These are phyloP conservation scores for Leptestheria dahalacensis DNA, from an alignment of 1,140 invertebrate species.

Conservation along the genomic window DNA sequence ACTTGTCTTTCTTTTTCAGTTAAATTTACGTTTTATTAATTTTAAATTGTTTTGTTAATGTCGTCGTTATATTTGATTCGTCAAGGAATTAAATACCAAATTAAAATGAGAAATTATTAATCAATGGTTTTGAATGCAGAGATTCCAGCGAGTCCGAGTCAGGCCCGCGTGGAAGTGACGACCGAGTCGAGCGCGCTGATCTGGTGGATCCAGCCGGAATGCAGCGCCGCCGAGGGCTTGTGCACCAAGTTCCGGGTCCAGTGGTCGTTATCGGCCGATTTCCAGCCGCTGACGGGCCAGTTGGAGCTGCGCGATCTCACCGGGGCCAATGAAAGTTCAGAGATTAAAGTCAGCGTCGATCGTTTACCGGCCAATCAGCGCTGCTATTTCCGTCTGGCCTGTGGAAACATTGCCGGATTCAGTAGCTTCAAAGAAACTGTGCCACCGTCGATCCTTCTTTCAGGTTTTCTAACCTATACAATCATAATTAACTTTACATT, in stretches of 20 bases:
- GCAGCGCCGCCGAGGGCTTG: conserved; percentile 37
- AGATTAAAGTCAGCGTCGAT: conserved; percentile 37
- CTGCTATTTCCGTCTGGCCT: conserved; percentile 70
- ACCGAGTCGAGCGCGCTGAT: conserved; percentile 26
- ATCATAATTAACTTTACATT: too few species aligned
- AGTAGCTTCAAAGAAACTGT: conserved; percentile 55
- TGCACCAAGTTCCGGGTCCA: conserved; percentile 42
- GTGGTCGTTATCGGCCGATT: conserved; percentile 64
- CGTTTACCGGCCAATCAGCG: conserved; percentile 56
- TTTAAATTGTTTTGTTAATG: too few species aligned
- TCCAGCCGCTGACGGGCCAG: conserved; percentile 56
- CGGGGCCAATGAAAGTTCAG: conserved; percentile 26
- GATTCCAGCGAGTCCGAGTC: conserved; percentile 16
- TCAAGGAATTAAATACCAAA: not conserved
- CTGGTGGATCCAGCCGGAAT: conserved; percentile 27
- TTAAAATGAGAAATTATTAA: not conserved
- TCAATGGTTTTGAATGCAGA: conserved; percentile 9
- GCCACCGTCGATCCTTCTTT: conserved; percentile 68
- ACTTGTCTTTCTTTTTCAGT: too few species aligned
- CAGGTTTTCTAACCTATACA: too few species aligned
- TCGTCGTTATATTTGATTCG: not conserved
- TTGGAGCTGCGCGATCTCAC: conserved; percentile 44
- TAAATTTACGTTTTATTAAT: too few species aligned
- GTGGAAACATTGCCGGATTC: conserved; percentile 77
- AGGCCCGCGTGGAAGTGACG: conserved; percentile 21